Conservation (phyloP, 92 coral and sea anemone species). For the Porites lobata region DNA sequence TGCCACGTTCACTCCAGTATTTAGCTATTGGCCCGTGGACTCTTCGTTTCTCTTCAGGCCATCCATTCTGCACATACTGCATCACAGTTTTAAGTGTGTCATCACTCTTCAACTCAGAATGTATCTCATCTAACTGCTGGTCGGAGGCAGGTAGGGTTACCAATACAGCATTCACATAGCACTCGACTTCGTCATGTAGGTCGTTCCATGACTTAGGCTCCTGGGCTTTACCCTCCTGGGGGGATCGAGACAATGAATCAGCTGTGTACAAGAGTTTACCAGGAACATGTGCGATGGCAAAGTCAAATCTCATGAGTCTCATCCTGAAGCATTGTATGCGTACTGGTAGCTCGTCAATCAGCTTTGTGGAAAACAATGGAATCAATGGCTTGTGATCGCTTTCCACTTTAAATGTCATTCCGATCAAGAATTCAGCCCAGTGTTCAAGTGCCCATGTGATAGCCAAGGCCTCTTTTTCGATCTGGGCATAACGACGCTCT, state of each 20-base stretch:
- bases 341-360: slow-evolving; percentile 66
- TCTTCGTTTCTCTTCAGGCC: no score
- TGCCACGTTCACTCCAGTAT: slow-evolving; percentile 1
- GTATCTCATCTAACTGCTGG: slow-evolving; percentile 27
- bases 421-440: no score
- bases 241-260: slow-evolving; percentile 62
- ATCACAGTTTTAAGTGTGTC: slow-evolving; percentile 31
- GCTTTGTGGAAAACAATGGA: slow-evolving; percentile 67
- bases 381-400: slow-evolving; percentile 16
- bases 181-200: slow-evolving; percentile 40
- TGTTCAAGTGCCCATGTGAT: no score
- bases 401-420: no score
- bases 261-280: slow-evolving; percentile 64
- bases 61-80: no score
- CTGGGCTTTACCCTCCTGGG: neutral
- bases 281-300: slow-evolving; percentile 54
- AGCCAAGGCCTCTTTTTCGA: no score
- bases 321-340: slow-evolving; percentile 57
- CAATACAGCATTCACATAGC: slow-evolving; percentile 38
- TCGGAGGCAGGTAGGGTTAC: slow-evolving; percentile 29
- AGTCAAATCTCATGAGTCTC: slow-evolving; percentile 60
- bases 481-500: no score
- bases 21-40: no score
- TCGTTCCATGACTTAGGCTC: slow-evolving; percentile 21
- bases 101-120: slow-evolving; percentile 43